These are phyloP conservation scores for Noctuana brunneofusca DNA, from an alignment of 2,888 invertebrate genomes.

Conservation along the genomic window DNA sequence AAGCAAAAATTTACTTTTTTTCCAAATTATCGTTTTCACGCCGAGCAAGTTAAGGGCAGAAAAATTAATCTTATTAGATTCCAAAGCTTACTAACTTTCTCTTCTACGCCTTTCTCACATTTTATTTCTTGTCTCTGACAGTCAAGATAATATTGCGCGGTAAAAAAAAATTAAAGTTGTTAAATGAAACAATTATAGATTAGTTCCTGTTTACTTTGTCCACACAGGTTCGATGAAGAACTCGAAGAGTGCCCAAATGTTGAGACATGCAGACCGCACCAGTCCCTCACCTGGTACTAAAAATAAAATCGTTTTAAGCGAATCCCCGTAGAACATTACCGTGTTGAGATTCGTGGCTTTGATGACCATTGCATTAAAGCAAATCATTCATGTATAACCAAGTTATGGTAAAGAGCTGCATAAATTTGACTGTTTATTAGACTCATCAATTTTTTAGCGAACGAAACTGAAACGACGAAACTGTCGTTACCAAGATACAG, in stretches of 20 bases:
- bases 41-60: slow-evolving; percentile 46
- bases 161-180: slow-evolving; percentile 40
- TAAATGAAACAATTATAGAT: slow-evolving; percentile 57
- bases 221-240: slow-evolving; percentile 85
- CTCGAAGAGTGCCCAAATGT: slow-evolving; percentile 86
- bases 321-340: slow-evolving; percentile 70
- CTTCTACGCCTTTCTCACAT: slow-evolving; percentile 41
- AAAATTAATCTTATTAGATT: slow-evolving; percentile 18
- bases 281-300: slow-evolving; percentile 83
- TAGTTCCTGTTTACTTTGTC: slow-evolving; percentile 77
- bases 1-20: slow-evolving; percentile 19
- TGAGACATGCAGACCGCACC: slow-evolving; percentile 85
- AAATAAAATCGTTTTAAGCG: slow-evolving; percentile 64
- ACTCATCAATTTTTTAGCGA: slow-evolving; percentile 31
- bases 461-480: too few relatives aligned
- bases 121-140: slow-evolving; percentile 8
- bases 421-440: slow-evolving; percentile 40
- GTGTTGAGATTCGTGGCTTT: slow-evolving; percentile 65
- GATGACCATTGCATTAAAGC: slow-evolving; percentile 57
- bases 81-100: background rate
- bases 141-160: background rate
- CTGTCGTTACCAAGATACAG: slow-evolving; percentile 14
- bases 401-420: slow-evolving; percentile 67
- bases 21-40: slow-evolving; percentile 44
- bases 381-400: slow-evolving; percentile 58